phyloP scores from a whole-genome alignment of 2,888 invertebrate species.

The Invenusta paracnida region DNA sequence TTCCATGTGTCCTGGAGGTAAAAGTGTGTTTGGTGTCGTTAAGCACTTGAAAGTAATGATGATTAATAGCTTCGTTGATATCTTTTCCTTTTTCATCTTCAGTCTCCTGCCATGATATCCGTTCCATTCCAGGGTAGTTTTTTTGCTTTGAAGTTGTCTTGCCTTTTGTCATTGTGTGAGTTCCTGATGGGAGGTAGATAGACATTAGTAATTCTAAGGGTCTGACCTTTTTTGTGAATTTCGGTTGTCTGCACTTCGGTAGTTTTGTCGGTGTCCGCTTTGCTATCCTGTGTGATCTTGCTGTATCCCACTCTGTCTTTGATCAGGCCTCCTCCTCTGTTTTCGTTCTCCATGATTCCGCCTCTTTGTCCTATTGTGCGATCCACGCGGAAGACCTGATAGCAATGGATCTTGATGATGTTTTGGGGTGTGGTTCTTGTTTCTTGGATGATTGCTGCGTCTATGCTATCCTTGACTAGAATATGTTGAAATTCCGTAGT shows the following conservation, averaged over 20 bases:
- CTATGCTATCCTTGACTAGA: background rate
- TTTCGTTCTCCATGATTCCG: background rate
- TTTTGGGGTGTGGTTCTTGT: background rate
- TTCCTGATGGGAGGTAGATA: background rate
- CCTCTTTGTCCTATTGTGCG: background rate
- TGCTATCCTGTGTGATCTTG: background rate
- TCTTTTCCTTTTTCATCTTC: slow-evolving; percentile 25
- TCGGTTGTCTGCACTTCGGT: background rate
- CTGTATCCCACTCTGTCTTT: background rate
- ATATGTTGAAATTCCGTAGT: background rate
- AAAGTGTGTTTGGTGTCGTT: background rate
- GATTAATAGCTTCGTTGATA: background rate
- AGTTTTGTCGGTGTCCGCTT: background rate
- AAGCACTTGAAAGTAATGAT: background rate
- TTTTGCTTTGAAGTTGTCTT: slow-evolving; percentile 10
- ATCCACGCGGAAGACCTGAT: background rate
- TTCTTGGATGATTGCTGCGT: slow-evolving; percentile 1
- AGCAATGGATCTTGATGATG: background rate
- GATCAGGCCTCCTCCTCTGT: background rate
- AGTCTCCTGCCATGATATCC: slow-evolving; percentile 19
- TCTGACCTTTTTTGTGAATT: background rate
- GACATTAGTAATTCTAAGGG: background rate
- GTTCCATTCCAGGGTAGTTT: slow-evolving; percentile 31
- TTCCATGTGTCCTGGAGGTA: background rate
- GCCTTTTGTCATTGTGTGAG: background rate